Evolutionary conservation across 2,888 invertebrate species (phyloP), one percentile per base, ranked within the genome.

Genomic region (Lepidonotus clava): DNA sequence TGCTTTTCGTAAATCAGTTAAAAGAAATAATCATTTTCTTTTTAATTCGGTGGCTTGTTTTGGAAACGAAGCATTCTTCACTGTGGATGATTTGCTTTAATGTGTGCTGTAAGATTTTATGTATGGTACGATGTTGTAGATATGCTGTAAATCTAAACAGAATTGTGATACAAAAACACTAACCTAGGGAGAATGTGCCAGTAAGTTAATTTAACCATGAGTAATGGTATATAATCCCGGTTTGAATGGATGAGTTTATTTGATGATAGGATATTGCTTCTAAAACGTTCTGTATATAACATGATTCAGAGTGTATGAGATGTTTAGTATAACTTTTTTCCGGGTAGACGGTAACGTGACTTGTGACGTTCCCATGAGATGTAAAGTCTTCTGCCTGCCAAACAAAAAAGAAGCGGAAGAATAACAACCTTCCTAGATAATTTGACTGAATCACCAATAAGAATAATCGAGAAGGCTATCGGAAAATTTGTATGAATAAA

Each of bases 401-500:
- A 71, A 71, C n/a, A 71, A 5, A 71, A 18, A 11, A 36, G 36
- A 71, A 61, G 28, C 28, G 61, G 24, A n/a, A n/a, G n/a, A n/a
- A n/a, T n/a, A n/a, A n/a, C n/a, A n/a, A 56, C 14, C 8, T 11
- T 56, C 56, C n/a, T 61, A 61, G 28, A 11, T 28, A 24, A 28
- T 61, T 61, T 28, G 28, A 61, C 1, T 4, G 28, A 61, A 61
- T 61, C 21, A 24, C 28, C 24, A 61, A n/a, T 61, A 28, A 32
- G 38, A 71, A 11, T 36, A 34, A 71, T 38, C 2, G 56, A 8
- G 38, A 36, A 71, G 38, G 24, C 71, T 71, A 38, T 21, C 36
- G 21, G 38, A 38, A 21, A 34, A 34, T 71, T 71, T 71, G 71
- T 71, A 71, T 5, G 71, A 71, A 8, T 71, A 71, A 71, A 71